These are phyloP conservation scores for Triplophysa dalaica DNA, from an alignment of 2,113 vertebrate species.

Conservation along the genomic window DNA sequence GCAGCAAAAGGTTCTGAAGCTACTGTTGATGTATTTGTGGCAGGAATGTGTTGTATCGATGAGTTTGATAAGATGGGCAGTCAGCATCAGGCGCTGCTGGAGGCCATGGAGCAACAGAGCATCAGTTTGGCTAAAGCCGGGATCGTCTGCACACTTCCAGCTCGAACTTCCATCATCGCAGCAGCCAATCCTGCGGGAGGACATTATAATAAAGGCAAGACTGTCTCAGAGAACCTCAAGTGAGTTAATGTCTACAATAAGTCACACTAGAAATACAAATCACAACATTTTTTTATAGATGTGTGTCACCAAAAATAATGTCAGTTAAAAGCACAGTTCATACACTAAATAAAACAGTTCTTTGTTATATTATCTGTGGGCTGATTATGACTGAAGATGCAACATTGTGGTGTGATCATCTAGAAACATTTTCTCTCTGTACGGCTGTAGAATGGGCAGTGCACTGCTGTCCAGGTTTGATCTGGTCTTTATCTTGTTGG, in stretches of 20 bases:
- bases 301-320: no score
- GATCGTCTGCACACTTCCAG: slow-evolving; percentile 92
- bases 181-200: slow-evolving; percentile 95
- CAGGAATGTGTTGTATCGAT: slow-evolving; percentile 97
- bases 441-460: slow-evolving; percentile 85
- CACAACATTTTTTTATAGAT: no score
- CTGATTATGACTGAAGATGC: background rate
- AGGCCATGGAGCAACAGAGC: slow-evolving; percentile 98
- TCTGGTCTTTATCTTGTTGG: slow-evolving; percentile 93
- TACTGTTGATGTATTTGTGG: background rate
- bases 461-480: slow-evolving; percentile 94
- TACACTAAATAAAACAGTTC: no score
- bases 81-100: slow-evolving; percentile 93
- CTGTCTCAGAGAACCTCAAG: slow-evolving; percentile 97
- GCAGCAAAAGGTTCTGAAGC: no score
- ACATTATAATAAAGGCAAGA: slow-evolving; percentile 96
- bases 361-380: no score
- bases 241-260: slow-evolving; percentile 59
- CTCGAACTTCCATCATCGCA: slow-evolving; percentile 90
- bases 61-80: slow-evolving; percentile 98
- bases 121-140: slow-evolving; percentile 98
- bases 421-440: background rate
- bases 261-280: no score
- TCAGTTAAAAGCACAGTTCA: no score
- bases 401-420: no score